Percentiles rank a stretch among this genome's conserved stretches.
Evolutionary conservation across 1,140 invertebrate genomes (phyloP).

Genomic region (Plodia interpunctella): DNA sequence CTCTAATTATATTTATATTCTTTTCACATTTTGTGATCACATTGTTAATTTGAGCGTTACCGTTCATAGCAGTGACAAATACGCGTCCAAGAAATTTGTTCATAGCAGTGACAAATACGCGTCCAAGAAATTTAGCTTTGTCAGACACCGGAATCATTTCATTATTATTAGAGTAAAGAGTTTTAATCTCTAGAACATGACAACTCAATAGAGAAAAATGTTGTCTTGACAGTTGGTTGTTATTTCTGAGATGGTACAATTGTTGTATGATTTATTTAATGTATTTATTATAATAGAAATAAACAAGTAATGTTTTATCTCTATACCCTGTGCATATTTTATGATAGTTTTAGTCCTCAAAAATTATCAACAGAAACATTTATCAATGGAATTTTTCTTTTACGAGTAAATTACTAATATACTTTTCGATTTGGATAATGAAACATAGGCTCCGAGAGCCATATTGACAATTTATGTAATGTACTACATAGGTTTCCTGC

Average conservation of each 20-base stretch:
- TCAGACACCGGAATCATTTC: not conserved
- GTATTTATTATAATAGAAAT: no score
- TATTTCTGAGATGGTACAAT: no score
- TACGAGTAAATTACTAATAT: not conserved
- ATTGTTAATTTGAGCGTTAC: conserved; percentile 8
- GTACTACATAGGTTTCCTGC: not conserved
- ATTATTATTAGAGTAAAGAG: no score
- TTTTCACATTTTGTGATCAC: conserved; percentile 25
- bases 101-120: conserved; percentile 16
- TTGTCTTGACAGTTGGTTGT: no score
- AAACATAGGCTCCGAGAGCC: not conserved
- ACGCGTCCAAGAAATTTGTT: conserved; percentile 19
- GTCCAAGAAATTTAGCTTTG: conserved; percentile 18
- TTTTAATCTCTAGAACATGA: no score
- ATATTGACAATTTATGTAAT: not conserved
- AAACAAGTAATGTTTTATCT: no score
- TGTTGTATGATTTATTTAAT: no score
- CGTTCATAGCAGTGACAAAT: conserved; percentile 17
- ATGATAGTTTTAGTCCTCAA: no score
- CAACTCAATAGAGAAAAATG: no score
- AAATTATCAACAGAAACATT: not conserved
- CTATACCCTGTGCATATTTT: no score
- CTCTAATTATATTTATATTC: conserved; percentile 19
- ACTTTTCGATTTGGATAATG: conserved; percentile 7
- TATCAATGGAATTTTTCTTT: not conserved